A percentile compares a stretch with the other conserved stretches of the same genome.
Evolutionary conservation across 2,113 vertebrate genomes (phyloP).

Genomic region (Isurus oxyrinchus): DNA sequence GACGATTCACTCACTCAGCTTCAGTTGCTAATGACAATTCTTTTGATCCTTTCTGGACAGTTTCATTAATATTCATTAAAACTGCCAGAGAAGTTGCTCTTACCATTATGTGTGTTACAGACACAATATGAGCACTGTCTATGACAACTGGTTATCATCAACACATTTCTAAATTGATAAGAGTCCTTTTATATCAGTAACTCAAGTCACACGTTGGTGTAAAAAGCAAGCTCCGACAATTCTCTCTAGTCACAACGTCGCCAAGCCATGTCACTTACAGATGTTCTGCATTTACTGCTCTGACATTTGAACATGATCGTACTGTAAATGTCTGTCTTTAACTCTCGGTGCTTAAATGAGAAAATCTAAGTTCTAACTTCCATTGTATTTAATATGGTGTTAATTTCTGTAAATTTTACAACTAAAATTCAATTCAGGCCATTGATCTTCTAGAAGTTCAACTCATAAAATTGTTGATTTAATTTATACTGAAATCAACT

Average conservation of each 20-base stretch:
- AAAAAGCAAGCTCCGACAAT: constrained; percentile 17
- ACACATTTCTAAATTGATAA: not conserved
- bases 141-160: not conserved
- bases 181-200: not conserved
- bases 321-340: not conserved
- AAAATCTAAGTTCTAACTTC: not conserved
- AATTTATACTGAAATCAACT: no score
- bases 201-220: not conserved
- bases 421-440: not conserved
- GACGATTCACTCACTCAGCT: not conserved
- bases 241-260: not conserved
- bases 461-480: no score
- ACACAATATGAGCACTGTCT: not conserved
- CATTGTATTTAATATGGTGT: not conserved
- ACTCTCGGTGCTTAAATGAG: not conserved
- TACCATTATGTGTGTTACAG: not conserved
- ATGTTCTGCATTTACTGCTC: not conserved
- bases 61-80: constrained; percentile 7
- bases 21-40: not conserved
- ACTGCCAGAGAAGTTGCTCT: not conserved
- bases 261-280: not conserved
- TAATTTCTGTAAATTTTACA: not conserved
- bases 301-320: not conserved
- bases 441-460: not conserved
- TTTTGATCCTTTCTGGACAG: not conserved